Conservation (phyloP, 2,113 vertebrate genomes). For the Oncorhynchus tshawytscha region DNA sequence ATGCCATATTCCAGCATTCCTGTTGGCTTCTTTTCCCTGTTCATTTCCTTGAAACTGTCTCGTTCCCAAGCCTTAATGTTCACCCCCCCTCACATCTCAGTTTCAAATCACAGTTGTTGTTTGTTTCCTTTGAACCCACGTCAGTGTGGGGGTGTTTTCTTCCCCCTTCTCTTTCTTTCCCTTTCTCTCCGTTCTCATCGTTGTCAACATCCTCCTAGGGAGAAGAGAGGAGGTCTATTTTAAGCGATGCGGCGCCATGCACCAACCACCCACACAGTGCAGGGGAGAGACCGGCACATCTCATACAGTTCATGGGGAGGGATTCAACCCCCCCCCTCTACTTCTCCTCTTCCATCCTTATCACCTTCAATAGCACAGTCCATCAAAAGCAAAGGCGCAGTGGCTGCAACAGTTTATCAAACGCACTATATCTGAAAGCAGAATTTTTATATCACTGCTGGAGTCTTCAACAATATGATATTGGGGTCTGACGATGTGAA, state of each 20-base stretch:
- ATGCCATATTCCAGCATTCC: no score
- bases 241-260: slow-evolving; percentile 56
- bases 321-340: slow-evolving; percentile 1
- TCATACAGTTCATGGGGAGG: slow-evolving; percentile 34
- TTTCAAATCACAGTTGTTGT: slow-evolving; percentile 47
- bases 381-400: slow-evolving; percentile 39
- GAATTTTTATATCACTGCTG: not conserved
- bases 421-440: slow-evolving; percentile 20
- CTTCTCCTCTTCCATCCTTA: not conserved
- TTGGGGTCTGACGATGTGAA: not conserved
- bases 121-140: slow-evolving; percentile 49
- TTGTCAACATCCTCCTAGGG: slow-evolving; percentile 65
- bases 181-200: slow-evolving; percentile 53
- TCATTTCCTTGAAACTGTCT: slow-evolving; percentile 50
- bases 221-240: slow-evolving; percentile 72
- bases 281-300: slow-evolving; percentile 61
- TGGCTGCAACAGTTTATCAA: slow-evolving; percentile 40
- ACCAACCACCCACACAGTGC: slow-evolving; percentile 62
- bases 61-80: slow-evolving; percentile 50
- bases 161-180: slow-evolving; percentile 37
- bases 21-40: slow-evolving; percentile 20
- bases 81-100: slow-evolving; percentile 36
- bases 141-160: slow-evolving; percentile 35
- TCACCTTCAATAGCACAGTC: slow-evolving; percentile 27
- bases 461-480: not conserved